Base-by-base conservation (phyloP, 2,888 invertebrate genomes). In the Plemyria rubiginata region DNA sequence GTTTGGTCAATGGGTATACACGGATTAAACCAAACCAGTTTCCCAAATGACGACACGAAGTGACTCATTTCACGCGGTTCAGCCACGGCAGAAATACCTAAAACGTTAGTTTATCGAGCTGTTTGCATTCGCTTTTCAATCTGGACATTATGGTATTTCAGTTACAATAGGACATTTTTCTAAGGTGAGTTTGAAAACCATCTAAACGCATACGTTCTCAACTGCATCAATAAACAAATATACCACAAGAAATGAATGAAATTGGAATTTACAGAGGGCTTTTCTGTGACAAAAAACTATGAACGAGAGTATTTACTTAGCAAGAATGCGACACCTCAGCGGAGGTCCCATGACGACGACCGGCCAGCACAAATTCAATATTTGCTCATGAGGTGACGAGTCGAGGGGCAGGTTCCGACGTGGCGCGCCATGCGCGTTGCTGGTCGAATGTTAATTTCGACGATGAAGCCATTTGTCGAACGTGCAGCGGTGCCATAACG, bases 371-470 rank as follows among this genome's bases (percentile, higher is more conserved):
- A 43, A 56, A 57, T 85, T 85, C 86, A 90, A 92, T 92, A 91
- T 92, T 92, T 90, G 83, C 82, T 81, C 73, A 75, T 69, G 70
- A 80, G 74, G 78, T 70, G 71, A 64, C 70, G 53, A 66, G 51
- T 60, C 58, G 57, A 52, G 72, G 67, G 76, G 72, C 63, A 72
- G 67, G 63, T 68, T 56, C 53, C 54, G 71, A 66, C 65, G 66
- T 63, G 62, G 52, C 62, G 61, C 62, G 72, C 54, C 73, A 65
- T 62, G 60, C 67, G 73, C 78, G 86, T 86, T 86, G 89, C 87
- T 85, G 84, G 67, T 79, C 85, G 90, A 89, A 91, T 91, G 85
- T 89, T 89, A 90, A 91, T 91, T 86, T 87, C 76, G 83, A 86
- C 90, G 84, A 90, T 90, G 88, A 87, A 89, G 89, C 86, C 88